A percentile compares a stretch with the other conserved stretches of the same genome.
phyloP scores from a whole-genome alignment of 2,888 invertebrate species.

The Apotomis turbidana region DNA sequence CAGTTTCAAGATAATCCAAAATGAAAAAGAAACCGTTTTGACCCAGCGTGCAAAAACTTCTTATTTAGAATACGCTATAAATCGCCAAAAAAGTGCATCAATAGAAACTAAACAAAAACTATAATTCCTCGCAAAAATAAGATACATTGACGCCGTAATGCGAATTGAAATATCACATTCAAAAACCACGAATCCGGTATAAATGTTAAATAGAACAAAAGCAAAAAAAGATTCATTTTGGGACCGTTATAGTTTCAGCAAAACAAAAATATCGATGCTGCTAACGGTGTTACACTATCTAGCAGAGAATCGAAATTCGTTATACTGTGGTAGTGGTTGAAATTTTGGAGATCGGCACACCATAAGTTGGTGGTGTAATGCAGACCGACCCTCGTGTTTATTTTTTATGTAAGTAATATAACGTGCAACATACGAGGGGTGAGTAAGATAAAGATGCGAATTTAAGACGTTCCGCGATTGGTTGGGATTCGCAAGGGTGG shows the following conservation, averaged over 20 bases:
- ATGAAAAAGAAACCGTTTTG: too few species aligned
- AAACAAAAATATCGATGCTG: conserved; percentile 24
- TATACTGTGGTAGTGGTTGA: too few species aligned
- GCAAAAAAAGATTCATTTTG: conserved; percentile 28
- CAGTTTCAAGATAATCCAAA: too few species aligned
- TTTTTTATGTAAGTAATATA: conserved; percentile 65
- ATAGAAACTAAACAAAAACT: conserved; percentile 20
- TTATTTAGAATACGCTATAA: background rate
- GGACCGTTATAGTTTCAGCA: conserved; percentile 28
- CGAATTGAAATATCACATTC: conserved; percentile 36
- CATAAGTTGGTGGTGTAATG: conserved; percentile 34
- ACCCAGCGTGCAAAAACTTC: background rate
- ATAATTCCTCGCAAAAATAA: conserved; percentile 18
- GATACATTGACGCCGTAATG: conserved; percentile 24
- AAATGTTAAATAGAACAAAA: conserved; percentile 27
- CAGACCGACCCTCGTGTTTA: conserved; percentile 58
- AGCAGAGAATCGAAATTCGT: background rate
- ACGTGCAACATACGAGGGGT: conserved; percentile 53
- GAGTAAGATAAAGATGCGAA: conserved; percentile 64
- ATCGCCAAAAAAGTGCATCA: background rate
- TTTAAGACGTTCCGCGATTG: conserved; percentile 64
- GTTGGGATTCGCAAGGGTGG: conserved; percentile 63
- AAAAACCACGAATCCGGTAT: conserved; percentile 39
- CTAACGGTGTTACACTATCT: background rate
- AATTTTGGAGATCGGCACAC: conserved; percentile 10